Conservation (phyloP, 2,888 invertebrate genomes). For the Halocaridina rubra region DNA sequence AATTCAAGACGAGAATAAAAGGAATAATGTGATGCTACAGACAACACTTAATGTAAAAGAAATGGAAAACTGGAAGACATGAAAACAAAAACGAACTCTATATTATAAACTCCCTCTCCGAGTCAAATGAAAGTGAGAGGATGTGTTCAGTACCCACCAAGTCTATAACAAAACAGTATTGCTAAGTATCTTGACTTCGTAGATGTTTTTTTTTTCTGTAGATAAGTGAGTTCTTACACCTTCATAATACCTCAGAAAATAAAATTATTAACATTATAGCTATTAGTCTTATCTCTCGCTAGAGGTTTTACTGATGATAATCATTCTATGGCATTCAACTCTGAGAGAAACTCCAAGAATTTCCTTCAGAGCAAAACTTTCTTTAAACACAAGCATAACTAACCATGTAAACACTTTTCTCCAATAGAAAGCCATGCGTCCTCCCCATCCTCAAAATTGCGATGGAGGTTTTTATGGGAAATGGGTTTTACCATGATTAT, state of each 20-base stretch:
- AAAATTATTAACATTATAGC: neutral
- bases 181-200: conserved; percentile 12
- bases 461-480: too few relatives aligned
- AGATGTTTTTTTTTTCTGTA: neutral
- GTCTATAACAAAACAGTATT: conserved; percentile 29
- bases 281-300: neutral
- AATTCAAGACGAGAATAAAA: neutral
- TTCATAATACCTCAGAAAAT: conserved; percentile 35
- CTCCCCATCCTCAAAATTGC: too few relatives aligned
- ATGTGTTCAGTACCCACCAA: neutral
- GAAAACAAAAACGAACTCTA: neutral
- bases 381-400: too few relatives aligned
- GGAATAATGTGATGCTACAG: neutral
- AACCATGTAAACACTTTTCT: too few relatives aligned
- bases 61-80: neutral
- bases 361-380: too few relatives aligned
- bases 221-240: conserved; percentile 25
- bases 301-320: neutral
- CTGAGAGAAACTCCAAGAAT: too few relatives aligned
- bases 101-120: neutral
- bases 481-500: too few relatives aligned
- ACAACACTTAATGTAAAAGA: neutral
- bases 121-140: too few relatives aligned
- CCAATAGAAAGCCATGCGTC: too few relatives aligned
- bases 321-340: too few relatives aligned